These are phyloP conservation scores for Apteryx owenii DNA, from an alignment of 2,113 vertebrate species.

Conservation along the genomic window DNA sequence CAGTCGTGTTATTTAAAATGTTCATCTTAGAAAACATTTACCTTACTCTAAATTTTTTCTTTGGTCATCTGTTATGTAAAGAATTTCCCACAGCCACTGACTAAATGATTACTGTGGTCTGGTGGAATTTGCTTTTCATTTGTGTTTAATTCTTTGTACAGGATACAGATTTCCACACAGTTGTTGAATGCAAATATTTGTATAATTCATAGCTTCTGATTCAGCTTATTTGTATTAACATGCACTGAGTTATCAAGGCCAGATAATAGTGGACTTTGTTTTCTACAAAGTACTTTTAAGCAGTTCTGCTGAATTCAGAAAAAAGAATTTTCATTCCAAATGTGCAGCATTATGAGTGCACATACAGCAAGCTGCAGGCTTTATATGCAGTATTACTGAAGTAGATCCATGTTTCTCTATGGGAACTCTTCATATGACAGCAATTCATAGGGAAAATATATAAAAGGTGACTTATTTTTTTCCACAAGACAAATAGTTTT, in stretches of 20 bases:
- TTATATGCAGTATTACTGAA: neutral
- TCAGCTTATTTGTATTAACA: neutral
- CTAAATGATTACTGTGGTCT: neutral
- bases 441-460: slow-evolving; percentile 19
- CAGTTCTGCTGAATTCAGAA: neutral
- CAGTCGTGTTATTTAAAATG: neutral
- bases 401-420: neutral
- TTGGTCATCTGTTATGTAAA: neutral
- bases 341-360: neutral
- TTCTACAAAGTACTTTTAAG: neutral
- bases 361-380: neutral
- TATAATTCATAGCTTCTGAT: neutral
- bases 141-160: neutral
- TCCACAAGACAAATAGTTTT: slow-evolving; percentile 53
- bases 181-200: neutral
- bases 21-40: neutral
- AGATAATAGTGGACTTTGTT: neutral
- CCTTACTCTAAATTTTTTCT: neutral
- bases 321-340: neutral
- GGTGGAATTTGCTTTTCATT: neutral
- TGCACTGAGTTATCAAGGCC: neutral
- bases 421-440: slow-evolving; percentile 23
- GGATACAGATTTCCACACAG: neutral
- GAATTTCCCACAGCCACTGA: neutral
- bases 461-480: slow-evolving; percentile 59